Evolutionary conservation across 1,140 invertebrate species (phyloP), one percentile per base, ranked within the genome.

Genomic region (Nephila pilipes): DNA sequence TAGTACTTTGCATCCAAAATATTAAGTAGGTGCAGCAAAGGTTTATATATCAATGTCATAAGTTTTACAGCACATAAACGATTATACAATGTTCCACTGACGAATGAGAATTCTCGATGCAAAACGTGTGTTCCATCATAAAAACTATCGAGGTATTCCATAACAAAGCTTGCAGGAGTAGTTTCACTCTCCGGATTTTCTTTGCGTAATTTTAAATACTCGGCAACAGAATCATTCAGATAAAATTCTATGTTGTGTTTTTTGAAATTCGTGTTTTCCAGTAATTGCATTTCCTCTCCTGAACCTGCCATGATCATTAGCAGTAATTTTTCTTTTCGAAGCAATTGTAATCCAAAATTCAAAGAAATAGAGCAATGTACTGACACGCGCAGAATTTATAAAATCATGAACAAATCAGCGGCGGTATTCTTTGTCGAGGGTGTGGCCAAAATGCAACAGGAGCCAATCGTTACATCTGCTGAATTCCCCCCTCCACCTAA

Each of bases 111-210:
- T 60, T 93, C 93, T 32, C 93, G 93, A 81, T 91, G 87, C 6
- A 93, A 29, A 29, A 93, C 29, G 58, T 93, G 93, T 54, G 87
- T 91, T 38, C 93, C 93, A 63, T 93, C 88, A 29, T 93, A 89
- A 83, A 93, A 88, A 90, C 93, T 93, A 2, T 83, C 46, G 65
- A 93, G 91, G 65, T 93, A 93, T 85, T 93, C 93, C 25, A 85
- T 89, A 29, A 93, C 46, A 57, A 93, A 93, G 38, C 90, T 93
- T 1, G 69, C 36, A 4, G 87, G 93, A 38, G 90, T 93, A 16
- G 75, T 88, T 88, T 90, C 90, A 54, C 38, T 92, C 25, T 16
- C 65, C 8, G 46, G 58, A 79, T 79, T 92, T 75, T 93, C 93
- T 69, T 63, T 54, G 3, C 93, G 58, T 16, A 65, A 75, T 5